Evolutionary conservation across 1,140 invertebrate species (phyloP).

Genomic region (Orius insidiosus): DNA sequence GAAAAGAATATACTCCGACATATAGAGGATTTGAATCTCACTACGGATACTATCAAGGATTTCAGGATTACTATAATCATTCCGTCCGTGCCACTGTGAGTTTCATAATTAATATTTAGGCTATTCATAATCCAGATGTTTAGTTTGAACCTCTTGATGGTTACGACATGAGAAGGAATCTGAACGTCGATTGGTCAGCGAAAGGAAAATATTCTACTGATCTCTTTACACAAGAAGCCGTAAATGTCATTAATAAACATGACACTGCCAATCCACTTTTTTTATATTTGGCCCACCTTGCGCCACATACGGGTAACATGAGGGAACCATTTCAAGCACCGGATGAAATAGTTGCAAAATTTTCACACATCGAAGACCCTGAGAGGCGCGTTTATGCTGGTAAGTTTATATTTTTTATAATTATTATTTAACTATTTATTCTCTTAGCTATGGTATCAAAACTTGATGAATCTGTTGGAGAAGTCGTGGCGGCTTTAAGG

Average conservation of each 20-base stretch:
- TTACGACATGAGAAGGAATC: slow-evolving; percentile 48
- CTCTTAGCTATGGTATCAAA: slow-evolving; percentile 64
- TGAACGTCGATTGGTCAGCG: slow-evolving; percentile 36
- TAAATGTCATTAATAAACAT: slow-evolving; percentile 47
- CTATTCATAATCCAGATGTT: too few relatives aligned
- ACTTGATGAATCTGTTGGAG: slow-evolving; percentile 67
- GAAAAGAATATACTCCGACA: slow-evolving; percentile 55
- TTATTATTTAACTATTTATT: background rate
- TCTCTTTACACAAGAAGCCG: slow-evolving; percentile 52
- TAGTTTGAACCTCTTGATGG: slow-evolving; percentile 25
- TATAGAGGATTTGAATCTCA: slow-evolving; percentile 68
- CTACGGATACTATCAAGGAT: slow-evolving; percentile 68
- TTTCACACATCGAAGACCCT: slow-evolving; percentile 52
- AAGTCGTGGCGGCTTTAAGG: slow-evolving; percentile 52
- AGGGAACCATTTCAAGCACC: slow-evolving; percentile 59
- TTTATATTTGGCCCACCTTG: slow-evolving; percentile 61
- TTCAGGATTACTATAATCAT: slow-evolving; percentile 70
- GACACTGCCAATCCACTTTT: slow-evolving; percentile 46
- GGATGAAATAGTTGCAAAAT: slow-evolving; percentile 48
- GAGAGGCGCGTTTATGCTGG: slow-evolving; percentile 61
- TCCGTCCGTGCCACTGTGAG: slow-evolving; percentile 18
- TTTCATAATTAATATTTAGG: background rate
- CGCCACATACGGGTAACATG: slow-evolving; percentile 54
- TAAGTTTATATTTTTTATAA: slow-evolving; percentile 22
- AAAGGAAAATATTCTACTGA: slow-evolving; percentile 57